Evolutionary conservation across 2,797 vertebrate species (phyloP), one percentile per base, ranked within the genome.

Genomic region (Geotria australis): DNA sequence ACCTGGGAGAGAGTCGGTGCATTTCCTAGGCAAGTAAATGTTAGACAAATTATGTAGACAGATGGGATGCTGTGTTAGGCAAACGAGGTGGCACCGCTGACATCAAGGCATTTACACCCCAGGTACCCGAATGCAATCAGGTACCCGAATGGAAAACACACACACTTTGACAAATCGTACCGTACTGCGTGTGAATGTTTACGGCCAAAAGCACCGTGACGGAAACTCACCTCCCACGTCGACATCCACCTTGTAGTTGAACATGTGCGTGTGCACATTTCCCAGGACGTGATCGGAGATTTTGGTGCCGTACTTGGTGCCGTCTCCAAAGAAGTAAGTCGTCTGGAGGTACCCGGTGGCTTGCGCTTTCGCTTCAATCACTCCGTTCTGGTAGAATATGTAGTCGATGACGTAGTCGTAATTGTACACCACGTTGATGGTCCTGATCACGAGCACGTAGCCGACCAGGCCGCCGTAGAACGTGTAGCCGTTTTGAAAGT

Each of bases 391-490:
- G 66, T 84, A 81, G 67, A 96, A 78, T 58, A 79, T 48, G 63
- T 85, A 78, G 65, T 95, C 89, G 86, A 84, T 94, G 64, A 95
- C 79, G 64, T 95, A 96, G 63, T 95, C 89, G 0, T 95, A 96
- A 66, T 96, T 96, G 68, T 85, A 93, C 63, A 96, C 85, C 0
- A 88, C 93, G 1, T 88, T 79, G 1, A 75, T 85, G 1, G 84
- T 83, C 58, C 89, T 70, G 48, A 96, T 13, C 59, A 96, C 83
- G 58, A 95, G 70, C 9, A 77, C 76, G 0, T 73, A 74, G 10
- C 77, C 86, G 59, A 80, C 75, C 49, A 95, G 65, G 1, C 85
- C 88, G 0, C 66, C 83, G 0, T 71, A 95, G 71, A 91, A 94
- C 62, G 76, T 70, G 72, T 76, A 91, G 2, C 81, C 75, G 0